Conservation (phyloP, 1,140 invertebrate genomes). For the Cecropterus lyciades region DNA sequence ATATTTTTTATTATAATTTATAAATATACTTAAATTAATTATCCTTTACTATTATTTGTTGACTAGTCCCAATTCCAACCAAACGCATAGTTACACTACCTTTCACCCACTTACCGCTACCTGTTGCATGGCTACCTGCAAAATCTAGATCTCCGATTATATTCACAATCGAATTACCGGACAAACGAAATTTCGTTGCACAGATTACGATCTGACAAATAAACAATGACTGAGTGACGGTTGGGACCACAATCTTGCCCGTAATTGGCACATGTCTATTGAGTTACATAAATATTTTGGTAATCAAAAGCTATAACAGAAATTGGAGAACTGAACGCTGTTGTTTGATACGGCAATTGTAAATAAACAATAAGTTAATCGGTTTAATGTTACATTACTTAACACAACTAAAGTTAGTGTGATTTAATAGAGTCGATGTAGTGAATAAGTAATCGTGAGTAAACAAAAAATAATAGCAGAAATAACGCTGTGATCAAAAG, state of each 20-base stretch:
- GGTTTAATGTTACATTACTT: too few species aligned
- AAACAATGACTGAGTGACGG: slow-evolving; percentile 31
- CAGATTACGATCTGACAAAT: slow-evolving; percentile 36
- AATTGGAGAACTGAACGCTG: not conserved
- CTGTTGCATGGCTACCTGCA: slow-evolving; percentile 40
- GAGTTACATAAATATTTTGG: slow-evolving; percentile 31
- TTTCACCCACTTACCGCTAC: slow-evolving; percentile 49
- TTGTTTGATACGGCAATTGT: not conserved
- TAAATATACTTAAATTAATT: too few species aligned
- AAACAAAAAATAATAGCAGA: too few species aligned
- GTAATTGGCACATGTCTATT: slow-evolving; percentile 39
- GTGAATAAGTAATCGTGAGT: too few species aligned
- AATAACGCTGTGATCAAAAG: too few species aligned
- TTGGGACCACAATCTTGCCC: slow-evolving; percentile 17
- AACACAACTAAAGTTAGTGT: not conserved
- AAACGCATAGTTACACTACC: slow-evolving; percentile 10
- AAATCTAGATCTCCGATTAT: slow-evolving; percentile 44
- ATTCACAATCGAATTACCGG: slow-evolving; percentile 38
- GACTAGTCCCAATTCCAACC: too few species aligned
- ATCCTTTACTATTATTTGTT: too few species aligned
- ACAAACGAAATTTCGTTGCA: slow-evolving; percentile 35
- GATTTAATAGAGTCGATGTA: too few species aligned
- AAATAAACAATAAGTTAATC: not conserved
- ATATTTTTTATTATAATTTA: too few species aligned
- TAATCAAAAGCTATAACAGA: slow-evolving; percentile 25